phyloP scores from a whole-genome alignment of 1,140 invertebrate genomes.

The Schlechtendalia chinensis region DNA sequence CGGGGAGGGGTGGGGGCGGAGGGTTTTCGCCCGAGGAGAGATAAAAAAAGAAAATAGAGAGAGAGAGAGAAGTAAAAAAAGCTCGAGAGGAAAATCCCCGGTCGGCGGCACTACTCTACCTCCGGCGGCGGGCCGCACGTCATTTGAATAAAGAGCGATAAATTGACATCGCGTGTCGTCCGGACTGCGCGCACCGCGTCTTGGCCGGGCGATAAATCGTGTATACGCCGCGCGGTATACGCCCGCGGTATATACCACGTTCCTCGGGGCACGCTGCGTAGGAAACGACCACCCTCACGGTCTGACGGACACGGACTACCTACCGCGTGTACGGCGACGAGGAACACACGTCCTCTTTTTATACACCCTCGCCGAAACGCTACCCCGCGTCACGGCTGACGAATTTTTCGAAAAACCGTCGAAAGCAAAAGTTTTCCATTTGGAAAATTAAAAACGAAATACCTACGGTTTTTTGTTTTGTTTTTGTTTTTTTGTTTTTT shows the following conservation, averaged over 20 bases:
- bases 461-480: neutral
- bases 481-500: no score
- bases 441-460: conserved; percentile 32
- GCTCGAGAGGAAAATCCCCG: neutral
- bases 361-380: neutral
- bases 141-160: conserved; percentile 50
- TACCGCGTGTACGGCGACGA: no score
- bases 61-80: neutral
- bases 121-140: conserved; percentile 19
- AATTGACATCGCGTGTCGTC: conserved; percentile 49
- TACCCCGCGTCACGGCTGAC: neutral
- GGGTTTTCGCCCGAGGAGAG: conserved; percentile 27
- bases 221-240: neutral
- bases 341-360: no score
- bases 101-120: no score
- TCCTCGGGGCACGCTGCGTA: no score
- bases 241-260: no score
- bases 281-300: no score
- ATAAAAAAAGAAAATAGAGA: conserved; percentile 26
- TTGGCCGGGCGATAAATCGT: conserved; percentile 35
- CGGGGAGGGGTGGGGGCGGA: no score
- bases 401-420: conserved; percentile 27
- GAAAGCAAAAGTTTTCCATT: conserved; percentile 30
- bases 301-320: no score
- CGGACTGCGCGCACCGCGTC: conserved; percentile 32